phyloP scores from a whole-genome alignment of 2,888 invertebrate genomes.

The Drosophila flavopinicola region DNA sequence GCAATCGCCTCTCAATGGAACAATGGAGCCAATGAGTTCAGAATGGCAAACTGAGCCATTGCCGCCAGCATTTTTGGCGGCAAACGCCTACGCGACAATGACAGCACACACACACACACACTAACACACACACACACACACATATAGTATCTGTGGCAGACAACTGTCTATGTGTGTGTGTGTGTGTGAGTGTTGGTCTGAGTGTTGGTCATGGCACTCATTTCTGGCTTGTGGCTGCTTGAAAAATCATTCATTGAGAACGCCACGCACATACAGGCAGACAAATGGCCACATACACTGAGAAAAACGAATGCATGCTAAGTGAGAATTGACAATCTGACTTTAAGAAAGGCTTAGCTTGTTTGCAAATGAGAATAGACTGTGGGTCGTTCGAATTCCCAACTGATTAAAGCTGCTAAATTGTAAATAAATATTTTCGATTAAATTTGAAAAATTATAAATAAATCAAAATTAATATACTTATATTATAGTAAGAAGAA shows the following conservation, averaged over 20 bases:
- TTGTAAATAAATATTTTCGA: too few species aligned
- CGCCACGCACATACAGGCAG: conserved; percentile 37
- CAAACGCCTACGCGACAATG: conserved; percentile 70
- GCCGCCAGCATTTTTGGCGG: conserved; percentile 72
- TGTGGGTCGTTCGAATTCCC: too few species aligned
- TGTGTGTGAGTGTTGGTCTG: conserved; percentile 12
- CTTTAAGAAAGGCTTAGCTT: too few species aligned
- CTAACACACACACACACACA: conserved; percentile 16
- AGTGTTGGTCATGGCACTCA: conserved; percentile 39
- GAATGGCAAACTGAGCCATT: conserved; percentile 43
- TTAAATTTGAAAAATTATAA: too few species aligned
- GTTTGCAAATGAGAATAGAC: too few species aligned
- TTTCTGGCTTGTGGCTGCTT: conserved; percentile 64
- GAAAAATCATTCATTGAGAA: conserved; percentile 78
- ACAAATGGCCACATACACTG: conserved; percentile 36
- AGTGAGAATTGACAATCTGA: too few species aligned
- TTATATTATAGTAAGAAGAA: too few species aligned
- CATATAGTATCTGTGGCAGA: conserved; percentile 17
- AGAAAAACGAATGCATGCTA: too few species aligned
- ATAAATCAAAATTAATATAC: too few species aligned
- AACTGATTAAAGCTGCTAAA: too few species aligned
- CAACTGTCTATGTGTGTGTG: conserved; percentile 21
- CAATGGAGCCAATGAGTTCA: conserved; percentile 48
- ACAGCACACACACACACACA: conserved; percentile 15
- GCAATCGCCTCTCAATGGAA: conserved; percentile 64